phyloP scores from a whole-genome alignment of 2,888 invertebrate species.

The Dolomedes plantarius region DNA sequence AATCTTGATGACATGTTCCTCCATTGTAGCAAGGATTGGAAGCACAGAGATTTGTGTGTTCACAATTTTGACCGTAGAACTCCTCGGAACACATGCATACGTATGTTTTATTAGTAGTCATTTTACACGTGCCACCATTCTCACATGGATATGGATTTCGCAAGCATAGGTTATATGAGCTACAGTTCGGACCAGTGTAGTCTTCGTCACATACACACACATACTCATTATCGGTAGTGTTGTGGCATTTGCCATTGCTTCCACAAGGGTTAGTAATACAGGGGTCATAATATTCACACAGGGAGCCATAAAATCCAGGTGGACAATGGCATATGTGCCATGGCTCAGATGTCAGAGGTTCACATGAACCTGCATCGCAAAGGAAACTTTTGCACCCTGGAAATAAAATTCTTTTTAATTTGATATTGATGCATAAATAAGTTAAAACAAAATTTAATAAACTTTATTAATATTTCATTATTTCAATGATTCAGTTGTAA shows the following conservation, averaged over 20 bases:
- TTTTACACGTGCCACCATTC: slow-evolving; percentile 70
- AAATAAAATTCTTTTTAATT: neutral
- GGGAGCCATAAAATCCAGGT: slow-evolving; percentile 61
- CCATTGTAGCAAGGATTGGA: slow-evolving; percentile 75
- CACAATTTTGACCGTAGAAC: slow-evolving; percentile 74
- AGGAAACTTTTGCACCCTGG: slow-evolving; percentile 57
- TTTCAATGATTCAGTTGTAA: too few species aligned
- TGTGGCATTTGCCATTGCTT: slow-evolving; percentile 67
- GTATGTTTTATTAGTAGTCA: slow-evolving; percentile 37
- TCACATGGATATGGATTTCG: slow-evolving; percentile 47
- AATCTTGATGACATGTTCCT: slow-evolving; percentile 74
- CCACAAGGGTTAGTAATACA: slow-evolving; percentile 70
- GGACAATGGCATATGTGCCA: slow-evolving; percentile 68
- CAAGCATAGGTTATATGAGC: slow-evolving; percentile 59
- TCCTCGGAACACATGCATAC: slow-evolving; percentile 74
- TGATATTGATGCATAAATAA: too few species aligned
- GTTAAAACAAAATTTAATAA: too few species aligned
- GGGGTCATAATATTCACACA: slow-evolving; percentile 66
- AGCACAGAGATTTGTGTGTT: slow-evolving; percentile 73
- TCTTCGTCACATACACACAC: slow-evolving; percentile 64
- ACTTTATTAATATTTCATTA: too few species aligned
- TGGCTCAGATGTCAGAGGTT: slow-evolving; percentile 43
- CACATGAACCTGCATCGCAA: slow-evolving; percentile 62
- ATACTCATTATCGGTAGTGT: slow-evolving; percentile 63
- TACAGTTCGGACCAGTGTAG: slow-evolving; percentile 65